A percentile compares a stretch with the other conserved stretches of the same genome.
phyloP scores from a whole-genome alignment of 2,113 vertebrate genomes.

The Lycaon pictus region DNA sequence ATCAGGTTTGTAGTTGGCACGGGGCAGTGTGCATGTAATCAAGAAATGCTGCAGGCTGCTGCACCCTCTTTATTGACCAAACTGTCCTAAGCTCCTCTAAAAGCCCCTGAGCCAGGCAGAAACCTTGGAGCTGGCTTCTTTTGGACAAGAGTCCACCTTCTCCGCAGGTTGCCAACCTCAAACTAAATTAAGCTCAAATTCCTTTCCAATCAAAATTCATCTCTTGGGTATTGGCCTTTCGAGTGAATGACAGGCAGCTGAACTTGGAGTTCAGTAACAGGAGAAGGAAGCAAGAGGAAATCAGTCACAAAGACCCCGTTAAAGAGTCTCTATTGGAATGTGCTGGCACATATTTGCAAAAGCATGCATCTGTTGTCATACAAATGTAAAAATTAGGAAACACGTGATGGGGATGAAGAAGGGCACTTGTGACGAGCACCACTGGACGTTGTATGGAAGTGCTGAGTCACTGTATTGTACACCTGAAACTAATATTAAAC shows the following conservation, averaged over 20 bases:
- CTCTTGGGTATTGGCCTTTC: neutral
- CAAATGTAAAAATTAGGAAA: neutral
- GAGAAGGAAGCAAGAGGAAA: neutral
- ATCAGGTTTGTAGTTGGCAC: no score
- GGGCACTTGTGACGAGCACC: neutral
- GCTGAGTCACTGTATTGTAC: neutral
- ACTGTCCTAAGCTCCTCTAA: neutral
- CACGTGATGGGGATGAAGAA: neutral
- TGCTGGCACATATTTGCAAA: neutral
- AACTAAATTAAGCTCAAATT: neutral
- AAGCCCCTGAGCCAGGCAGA: neutral
- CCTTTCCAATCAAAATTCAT: neutral
- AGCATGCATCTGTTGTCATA: neutral
- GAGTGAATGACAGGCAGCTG: neutral
- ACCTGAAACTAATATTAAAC: neutral
- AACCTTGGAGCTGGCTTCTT: neutral
- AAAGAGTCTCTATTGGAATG: neutral
- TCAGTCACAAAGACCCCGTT: neutral
- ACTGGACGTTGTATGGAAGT: neutral
- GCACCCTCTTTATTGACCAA: neutral
- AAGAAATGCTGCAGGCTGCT: neutral
- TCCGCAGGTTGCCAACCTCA: neutral
- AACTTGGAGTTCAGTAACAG: neutral
- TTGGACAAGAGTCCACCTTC: neutral
- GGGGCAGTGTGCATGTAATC: rapidly evolving